phyloP scores from a whole-genome alignment of 1,140 invertebrate genomes.

The Conopomorpha cramerella region DNA sequence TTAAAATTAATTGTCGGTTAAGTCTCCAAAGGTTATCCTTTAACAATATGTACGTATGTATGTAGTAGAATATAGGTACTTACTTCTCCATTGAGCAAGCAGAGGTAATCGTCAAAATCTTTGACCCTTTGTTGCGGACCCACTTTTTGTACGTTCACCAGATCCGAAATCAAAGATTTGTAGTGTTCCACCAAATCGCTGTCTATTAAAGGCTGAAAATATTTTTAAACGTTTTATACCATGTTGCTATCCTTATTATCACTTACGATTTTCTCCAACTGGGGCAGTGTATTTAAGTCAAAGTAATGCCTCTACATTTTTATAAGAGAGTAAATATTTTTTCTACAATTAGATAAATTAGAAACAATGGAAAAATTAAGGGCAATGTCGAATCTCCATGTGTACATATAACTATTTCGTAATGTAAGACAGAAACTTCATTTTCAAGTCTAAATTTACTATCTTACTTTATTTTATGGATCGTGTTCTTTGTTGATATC shows the following conservation, averaged over 20 bases:
- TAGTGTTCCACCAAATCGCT: conserved; percentile 65
- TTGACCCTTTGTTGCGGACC: conserved; percentile 71
- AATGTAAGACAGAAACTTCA: no score
- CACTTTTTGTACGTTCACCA: conserved; percentile 73
- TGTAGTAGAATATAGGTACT: conserved; percentile 7
- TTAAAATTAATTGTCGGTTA: no score
- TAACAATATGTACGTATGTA: conserved; percentile 1
- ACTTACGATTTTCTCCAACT: not conserved
- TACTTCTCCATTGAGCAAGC: conserved; percentile 77
- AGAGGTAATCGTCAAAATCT: conserved; percentile 82
- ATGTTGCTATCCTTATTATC: not conserved
- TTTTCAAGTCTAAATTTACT: no score
- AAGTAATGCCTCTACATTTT: not conserved
- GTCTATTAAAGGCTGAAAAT: conserved; percentile 69
- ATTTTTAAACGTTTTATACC: conserved; percentile 1
- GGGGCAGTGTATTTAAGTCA: not conserved
- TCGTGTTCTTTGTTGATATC: no score
- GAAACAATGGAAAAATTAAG: not conserved
- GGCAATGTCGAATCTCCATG: no score
- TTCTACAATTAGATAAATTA: not conserved
- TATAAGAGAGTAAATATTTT: not conserved
- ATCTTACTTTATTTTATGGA: no score
- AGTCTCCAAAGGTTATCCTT: no score
- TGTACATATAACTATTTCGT: no score
- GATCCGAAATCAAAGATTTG: conserved; percentile 59